Conservation (phyloP, 1,140 invertebrate genomes). For the Drosophila lacertosa region DNA sequence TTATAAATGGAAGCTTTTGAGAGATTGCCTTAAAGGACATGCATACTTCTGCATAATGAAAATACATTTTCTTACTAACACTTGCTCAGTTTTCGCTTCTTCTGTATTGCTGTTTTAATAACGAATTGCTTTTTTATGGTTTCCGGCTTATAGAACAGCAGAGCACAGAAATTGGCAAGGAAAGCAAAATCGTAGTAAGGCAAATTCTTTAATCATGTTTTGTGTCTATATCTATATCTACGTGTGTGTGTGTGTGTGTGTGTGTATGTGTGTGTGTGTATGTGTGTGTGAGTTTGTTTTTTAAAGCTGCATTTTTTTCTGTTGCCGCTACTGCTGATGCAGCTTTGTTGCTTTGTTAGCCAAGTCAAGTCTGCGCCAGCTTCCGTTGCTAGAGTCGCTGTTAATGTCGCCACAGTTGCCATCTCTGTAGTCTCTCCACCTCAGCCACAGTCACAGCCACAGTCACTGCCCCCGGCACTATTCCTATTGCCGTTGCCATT, state of each 20-base stretch:
- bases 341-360: slow-evolving; percentile 63
- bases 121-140: slow-evolving; percentile 81
- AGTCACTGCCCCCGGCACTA: background rate
- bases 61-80: background rate
- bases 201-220: slow-evolving; percentile 72
- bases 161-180: slow-evolving; percentile 69
- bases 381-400: slow-evolving; percentile 55
- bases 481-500: slow-evolving; percentile 5
- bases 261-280: slow-evolving; percentile 24
- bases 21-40: slow-evolving; percentile 4
- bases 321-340: slow-evolving; percentile 12
- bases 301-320: slow-evolving; percentile 36
- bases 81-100: slow-evolving; percentile 17
- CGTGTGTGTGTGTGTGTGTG: slow-evolving; percentile 13
- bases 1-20: background rate
- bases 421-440: slow-evolving; percentile 10
- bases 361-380: slow-evolving; percentile 72
- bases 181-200: slow-evolving; percentile 43
- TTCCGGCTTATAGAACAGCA: slow-evolving; percentile 73
- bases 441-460: background rate
- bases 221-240: slow-evolving; percentile 22
- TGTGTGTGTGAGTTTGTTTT: slow-evolving; percentile 11
- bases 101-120: slow-evolving; percentile 76
- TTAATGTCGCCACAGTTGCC: slow-evolving; percentile 71
- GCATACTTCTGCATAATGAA: background rate